These are phyloP conservation scores for Coleophora deauratella DNA, from an alignment of 2,888 invertebrate species.

Conservation along the genomic window DNA sequence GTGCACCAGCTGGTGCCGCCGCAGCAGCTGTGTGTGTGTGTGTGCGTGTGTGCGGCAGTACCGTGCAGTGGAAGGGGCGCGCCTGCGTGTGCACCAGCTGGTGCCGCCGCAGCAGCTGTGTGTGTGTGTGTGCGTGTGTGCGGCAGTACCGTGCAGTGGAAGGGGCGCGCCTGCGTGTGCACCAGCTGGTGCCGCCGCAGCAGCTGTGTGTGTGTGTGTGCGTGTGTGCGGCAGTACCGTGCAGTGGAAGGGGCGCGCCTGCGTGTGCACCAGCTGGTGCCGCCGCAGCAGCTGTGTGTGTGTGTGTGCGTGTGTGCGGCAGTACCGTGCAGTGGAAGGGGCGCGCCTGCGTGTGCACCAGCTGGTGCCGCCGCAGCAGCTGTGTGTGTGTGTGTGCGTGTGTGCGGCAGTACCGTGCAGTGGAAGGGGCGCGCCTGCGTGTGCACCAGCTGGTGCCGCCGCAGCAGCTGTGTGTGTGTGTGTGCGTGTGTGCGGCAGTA, in stretches of 20 bases:
- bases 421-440: background rate
- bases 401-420: background rate
- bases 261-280: conserved; percentile 81
- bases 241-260: conserved; percentile 71
- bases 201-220: too few relatives aligned
- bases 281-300: conserved; percentile 53
- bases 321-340: background rate
- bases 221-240: conserved; percentile 50
- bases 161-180: conserved; percentile 76
- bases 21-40: background rate
- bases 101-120: background rate
- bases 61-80: background rate
- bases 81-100: background rate
- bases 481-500: background rate
- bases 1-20: background rate
- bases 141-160: conserved; percentile 59
- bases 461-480: background rate
- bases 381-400: background rate
- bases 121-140: background rate
- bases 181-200: conserved; percentile 83
- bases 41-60: background rate
- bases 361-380: background rate
- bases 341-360: background rate
- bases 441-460: background rate
- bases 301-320: background rate